These are phyloP conservation scores for Sialis lutaria DNA, from an alignment of 2,888 invertebrate species.

Conservation along the genomic window DNA sequence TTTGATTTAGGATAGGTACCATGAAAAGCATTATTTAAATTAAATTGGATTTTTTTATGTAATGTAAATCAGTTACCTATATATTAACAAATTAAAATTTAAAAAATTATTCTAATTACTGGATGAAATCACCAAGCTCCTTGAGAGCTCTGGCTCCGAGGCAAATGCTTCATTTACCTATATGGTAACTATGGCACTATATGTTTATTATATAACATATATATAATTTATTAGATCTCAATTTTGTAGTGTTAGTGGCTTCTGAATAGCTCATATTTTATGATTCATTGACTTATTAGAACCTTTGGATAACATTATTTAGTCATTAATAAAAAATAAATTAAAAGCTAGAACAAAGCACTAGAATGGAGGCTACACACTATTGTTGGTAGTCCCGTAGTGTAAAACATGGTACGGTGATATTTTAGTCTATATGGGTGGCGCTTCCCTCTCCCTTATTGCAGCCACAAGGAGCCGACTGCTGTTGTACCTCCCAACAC, in stretches of 20 bases:
- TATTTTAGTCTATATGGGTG: slow-evolving; percentile 80
- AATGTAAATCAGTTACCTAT: too few relatives aligned
- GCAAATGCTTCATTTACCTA: too few relatives aligned
- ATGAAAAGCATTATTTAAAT: too few relatives aligned
- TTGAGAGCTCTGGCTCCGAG: too few relatives aligned
- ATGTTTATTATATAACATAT: not conserved
- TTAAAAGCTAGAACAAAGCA: not conserved
- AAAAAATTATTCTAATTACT: too few relatives aligned
- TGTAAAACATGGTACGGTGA: slow-evolving; percentile 12
- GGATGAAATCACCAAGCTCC: too few relatives aligned
- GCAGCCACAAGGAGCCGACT: slow-evolving; percentile 69
- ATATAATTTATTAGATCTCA: not conserved
- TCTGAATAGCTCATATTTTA: not conserved
- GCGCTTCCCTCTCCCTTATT: slow-evolving; percentile 93
- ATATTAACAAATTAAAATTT: too few relatives aligned
- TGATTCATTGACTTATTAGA: not conserved
- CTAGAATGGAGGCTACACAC: not conserved
- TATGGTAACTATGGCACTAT: too few relatives aligned
- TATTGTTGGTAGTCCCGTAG: not conserved
- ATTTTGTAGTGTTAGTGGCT: not conserved
- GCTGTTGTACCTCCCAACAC: slow-evolving; percentile 63
- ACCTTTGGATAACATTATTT: not conserved
- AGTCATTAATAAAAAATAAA: not conserved
- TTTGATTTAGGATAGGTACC: too few relatives aligned
- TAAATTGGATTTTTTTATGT: too few relatives aligned